Evolutionary conservation across 2,113 vertebrate genomes (phyloP).

Genomic region (Bos javanicus): DNA sequence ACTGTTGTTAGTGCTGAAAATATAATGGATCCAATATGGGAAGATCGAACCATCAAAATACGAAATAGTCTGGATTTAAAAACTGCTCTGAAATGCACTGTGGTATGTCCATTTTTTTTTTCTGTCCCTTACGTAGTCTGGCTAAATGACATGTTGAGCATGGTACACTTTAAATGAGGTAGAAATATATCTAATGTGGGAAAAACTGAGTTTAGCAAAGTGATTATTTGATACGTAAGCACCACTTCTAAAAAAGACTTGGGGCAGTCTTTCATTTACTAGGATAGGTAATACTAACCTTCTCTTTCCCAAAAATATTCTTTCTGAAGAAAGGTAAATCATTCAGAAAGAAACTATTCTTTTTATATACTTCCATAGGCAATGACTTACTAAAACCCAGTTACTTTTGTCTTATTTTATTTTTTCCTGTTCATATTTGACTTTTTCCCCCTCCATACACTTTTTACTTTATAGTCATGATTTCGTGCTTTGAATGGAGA

Average conservation of each 20-base stretch:
- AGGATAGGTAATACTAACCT: background rate
- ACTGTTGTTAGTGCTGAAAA: background rate
- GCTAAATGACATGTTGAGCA: background rate
- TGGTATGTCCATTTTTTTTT: background rate
- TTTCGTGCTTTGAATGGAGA: background rate
- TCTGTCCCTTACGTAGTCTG: background rate
- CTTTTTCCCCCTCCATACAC: background rate
- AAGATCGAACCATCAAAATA: background rate
- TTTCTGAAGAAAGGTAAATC: background rate
- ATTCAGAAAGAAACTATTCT: background rate
- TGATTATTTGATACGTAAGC: background rate
- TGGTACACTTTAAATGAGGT: constrained; percentile 39
- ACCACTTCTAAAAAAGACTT: background rate
- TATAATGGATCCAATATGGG: background rate
- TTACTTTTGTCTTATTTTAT: background rate
- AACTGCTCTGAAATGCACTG: background rate
- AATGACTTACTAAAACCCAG: background rate
- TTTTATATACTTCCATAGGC: background rate
- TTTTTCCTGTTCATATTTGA: background rate
- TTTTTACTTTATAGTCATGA: background rate
- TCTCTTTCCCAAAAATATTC: background rate
- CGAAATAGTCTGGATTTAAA: background rate
- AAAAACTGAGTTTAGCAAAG: background rate
- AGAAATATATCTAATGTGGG: constrained; percentile 12
- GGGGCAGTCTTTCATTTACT: background rate